These are phyloP conservation scores for Cheirogaleus major DNA, from an alignment of 2,797 vertebrate genomes.

Conservation along the genomic window DNA sequence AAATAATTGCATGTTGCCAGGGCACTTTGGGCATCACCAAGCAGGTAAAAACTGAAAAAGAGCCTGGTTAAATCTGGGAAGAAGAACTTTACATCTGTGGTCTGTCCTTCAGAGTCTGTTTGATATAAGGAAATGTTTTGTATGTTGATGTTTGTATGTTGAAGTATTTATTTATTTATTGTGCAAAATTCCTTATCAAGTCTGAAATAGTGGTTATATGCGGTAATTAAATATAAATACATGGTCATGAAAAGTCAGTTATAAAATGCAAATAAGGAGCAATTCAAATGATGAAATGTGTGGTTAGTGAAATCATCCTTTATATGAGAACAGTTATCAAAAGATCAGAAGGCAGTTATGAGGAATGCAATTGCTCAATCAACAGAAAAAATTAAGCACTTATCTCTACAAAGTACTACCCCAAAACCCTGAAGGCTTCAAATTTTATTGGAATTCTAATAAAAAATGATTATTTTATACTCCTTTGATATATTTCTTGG, in stretches of 20 bases:
- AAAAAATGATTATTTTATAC: slow-evolving; percentile 29
- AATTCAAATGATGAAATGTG: slow-evolving; percentile 58
- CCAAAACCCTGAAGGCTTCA: slow-evolving; percentile 1
- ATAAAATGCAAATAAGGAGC: slow-evolving; percentile 48
- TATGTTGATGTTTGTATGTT: neutral
- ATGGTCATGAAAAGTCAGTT: slow-evolving; percentile 27
- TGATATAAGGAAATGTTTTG: neutral
- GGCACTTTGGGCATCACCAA: neutral
- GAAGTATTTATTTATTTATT: slow-evolving; percentile 4
- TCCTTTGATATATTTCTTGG: neutral
- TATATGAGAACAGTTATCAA: slow-evolving; percentile 56
- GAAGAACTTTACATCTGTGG: neutral
- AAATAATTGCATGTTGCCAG: neutral
- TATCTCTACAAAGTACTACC: neutral
- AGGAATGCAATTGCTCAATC: slow-evolving; percentile 30
- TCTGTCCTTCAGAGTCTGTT: neutral
- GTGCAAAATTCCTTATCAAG: neutral
- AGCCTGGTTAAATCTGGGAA: neutral
- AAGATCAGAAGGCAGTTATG: slow-evolving; percentile 55
- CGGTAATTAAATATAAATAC: slow-evolving; percentile 63
- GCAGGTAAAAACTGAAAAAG: neutral
- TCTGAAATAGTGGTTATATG: slow-evolving; percentile 22
- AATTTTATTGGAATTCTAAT: slow-evolving; percentile 65
- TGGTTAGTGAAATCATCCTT: slow-evolving; percentile 65
- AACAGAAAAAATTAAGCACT: slow-evolving; percentile 52